Conservation (phyloP, 2,888 invertebrate genomes). For the Lordiphosa andalusiaca region DNA sequence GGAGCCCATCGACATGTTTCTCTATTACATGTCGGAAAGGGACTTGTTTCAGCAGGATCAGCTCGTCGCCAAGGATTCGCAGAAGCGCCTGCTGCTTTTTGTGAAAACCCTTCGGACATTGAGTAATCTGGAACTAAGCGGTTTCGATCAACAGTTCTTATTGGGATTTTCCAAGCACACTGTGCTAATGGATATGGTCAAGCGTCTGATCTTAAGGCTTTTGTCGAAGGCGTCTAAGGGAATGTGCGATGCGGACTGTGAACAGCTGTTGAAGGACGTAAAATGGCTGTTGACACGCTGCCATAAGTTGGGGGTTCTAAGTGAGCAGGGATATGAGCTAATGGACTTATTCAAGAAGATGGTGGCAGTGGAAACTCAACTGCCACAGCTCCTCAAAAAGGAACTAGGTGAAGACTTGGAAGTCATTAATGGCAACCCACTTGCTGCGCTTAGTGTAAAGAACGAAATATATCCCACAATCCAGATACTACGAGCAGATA, state of each 20-base stretch:
- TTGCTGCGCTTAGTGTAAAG: slow-evolving; percentile 15
- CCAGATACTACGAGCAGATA: slow-evolving; percentile 75
- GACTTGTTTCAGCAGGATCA: slow-evolving; percentile 55
- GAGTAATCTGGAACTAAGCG: slow-evolving; percentile 66
- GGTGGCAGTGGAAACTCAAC: slow-evolving; percentile 18
- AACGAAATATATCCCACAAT: slow-evolving; percentile 81
- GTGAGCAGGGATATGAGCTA: slow-evolving; percentile 32
- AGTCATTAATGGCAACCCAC: not conserved
- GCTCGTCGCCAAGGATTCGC: slow-evolving; percentile 53
- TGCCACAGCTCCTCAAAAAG: slow-evolving; percentile 13
- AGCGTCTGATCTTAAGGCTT: slow-evolving; percentile 48
- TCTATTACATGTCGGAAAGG: slow-evolving; percentile 50
- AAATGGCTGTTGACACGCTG: slow-evolving; percentile 53
- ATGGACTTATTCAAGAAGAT: slow-evolving; percentile 47
- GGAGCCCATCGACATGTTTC: slow-evolving; percentile 70
- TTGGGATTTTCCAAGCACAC: slow-evolving; percentile 52
- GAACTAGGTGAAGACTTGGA: slow-evolving; percentile 25
- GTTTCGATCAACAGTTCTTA: slow-evolving; percentile 61
- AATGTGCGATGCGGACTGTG: slow-evolving; percentile 43
- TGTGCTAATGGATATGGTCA: slow-evolving; percentile 54
- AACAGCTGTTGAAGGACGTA: slow-evolving; percentile 47
- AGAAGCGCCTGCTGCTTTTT: slow-evolving; percentile 59
- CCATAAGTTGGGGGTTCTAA: slow-evolving; percentile 38
- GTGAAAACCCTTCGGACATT: slow-evolving; percentile 55
- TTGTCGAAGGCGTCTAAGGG: slow-evolving; percentile 76